Percentiles rank a stretch among this genome's conserved stretches.
phyloP scores from a whole-genome alignment of 2,888 invertebrate genomes.

The Pteria penguin region DNA sequence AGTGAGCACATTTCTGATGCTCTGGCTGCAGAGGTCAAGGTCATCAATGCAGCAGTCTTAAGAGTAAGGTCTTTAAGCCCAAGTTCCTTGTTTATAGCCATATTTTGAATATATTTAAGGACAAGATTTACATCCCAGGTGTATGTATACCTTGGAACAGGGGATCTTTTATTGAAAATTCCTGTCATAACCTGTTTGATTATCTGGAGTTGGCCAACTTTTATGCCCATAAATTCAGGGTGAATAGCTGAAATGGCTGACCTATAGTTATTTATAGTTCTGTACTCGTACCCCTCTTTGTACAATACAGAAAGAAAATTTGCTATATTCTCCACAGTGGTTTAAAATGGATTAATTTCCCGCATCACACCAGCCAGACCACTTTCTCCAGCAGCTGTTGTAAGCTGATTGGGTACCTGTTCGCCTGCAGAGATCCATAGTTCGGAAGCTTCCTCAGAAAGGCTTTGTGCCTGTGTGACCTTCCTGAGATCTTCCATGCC shows the following conservation, averaged over 20 bases:
- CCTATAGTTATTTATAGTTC: slow-evolving; percentile 17
- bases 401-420: slow-evolving; percentile 27
- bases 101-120: not conserved
- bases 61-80: slow-evolving; percentile 12
- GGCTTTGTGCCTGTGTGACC: not conserved
- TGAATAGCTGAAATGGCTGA: slow-evolving; percentile 18
- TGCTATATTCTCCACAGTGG: slow-evolving; percentile 14
- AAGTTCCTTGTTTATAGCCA: not conserved
- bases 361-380: not conserved
- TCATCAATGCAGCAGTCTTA: slow-evolving; percentile 11
- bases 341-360: slow-evolving; percentile 20
- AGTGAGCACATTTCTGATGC: slow-evolving; percentile 9
- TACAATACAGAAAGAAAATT: slow-evolving; percentile 11
- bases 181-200: slow-evolving; percentile 20
- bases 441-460: slow-evolving; percentile 20
- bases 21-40: slow-evolving; percentile 16
- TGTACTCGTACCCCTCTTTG: slow-evolving; percentile 7
- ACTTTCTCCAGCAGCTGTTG: slow-evolving; percentile 30
- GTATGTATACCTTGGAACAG: slow-evolving; percentile 24
- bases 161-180: slow-evolving; percentile 1
- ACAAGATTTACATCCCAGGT: slow-evolving; percentile 10
- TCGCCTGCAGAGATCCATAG: slow-evolving; percentile 9
- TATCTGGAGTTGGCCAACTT: slow-evolving; percentile 4
- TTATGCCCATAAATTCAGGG: not conserved
- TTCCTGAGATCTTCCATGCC: slow-evolving; percentile 32